These are phyloP conservation scores for Cheilosia pagana DNA, from an alignment of 2,888 invertebrate genomes.

Conservation along the genomic window DNA sequence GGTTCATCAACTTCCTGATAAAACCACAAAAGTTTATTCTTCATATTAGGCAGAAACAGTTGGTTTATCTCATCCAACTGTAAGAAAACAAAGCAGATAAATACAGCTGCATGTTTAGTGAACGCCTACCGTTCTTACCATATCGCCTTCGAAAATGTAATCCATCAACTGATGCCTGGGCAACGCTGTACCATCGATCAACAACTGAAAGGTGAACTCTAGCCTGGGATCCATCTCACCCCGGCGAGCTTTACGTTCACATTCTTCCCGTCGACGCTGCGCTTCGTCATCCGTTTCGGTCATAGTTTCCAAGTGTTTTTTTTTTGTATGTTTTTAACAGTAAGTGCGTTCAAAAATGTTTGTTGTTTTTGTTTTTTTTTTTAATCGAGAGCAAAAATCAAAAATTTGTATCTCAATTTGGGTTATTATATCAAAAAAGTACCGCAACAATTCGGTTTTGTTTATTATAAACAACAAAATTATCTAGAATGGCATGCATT, in stretches of 20 bases:
- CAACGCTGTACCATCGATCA: slow-evolving; percentile 92
- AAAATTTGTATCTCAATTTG: slow-evolving; percentile 67
- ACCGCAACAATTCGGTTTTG: slow-evolving; percentile 26
- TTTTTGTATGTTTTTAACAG: slow-evolving; percentile 19
- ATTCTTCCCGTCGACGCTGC: slow-evolving; percentile 93
- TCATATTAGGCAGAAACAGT: slow-evolving; percentile 92
- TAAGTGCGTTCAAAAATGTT: slow-evolving; percentile 42
- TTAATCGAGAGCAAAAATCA: slow-evolving; percentile 72
- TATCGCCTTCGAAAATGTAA: slow-evolving; percentile 94
- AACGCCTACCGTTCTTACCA: slow-evolving; percentile 85
- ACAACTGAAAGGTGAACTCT: slow-evolving; percentile 94
- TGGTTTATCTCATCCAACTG: slow-evolving; percentile 95
- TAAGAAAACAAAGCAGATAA: not conserved
- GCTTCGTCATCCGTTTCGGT: slow-evolving; percentile 82
- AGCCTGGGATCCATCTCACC: slow-evolving; percentile 96
- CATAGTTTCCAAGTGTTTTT: slow-evolving; percentile 64
- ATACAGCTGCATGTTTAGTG: not conserved
- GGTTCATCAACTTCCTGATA: slow-evolving; percentile 93
- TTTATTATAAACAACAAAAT: slow-evolving; percentile 16
- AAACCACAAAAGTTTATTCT: slow-evolving; percentile 93
- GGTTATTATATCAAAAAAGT: slow-evolving; percentile 39
- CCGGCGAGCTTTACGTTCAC: slow-evolving; percentile 94
- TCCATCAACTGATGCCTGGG: slow-evolving; percentile 94
- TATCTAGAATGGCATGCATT: slow-evolving; percentile 41
- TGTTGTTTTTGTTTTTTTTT: slow-evolving; percentile 35